phyloP scores from a whole-genome alignment of 2,113 vertebrate genomes.

The Eolophus roseicapilla region DNA sequence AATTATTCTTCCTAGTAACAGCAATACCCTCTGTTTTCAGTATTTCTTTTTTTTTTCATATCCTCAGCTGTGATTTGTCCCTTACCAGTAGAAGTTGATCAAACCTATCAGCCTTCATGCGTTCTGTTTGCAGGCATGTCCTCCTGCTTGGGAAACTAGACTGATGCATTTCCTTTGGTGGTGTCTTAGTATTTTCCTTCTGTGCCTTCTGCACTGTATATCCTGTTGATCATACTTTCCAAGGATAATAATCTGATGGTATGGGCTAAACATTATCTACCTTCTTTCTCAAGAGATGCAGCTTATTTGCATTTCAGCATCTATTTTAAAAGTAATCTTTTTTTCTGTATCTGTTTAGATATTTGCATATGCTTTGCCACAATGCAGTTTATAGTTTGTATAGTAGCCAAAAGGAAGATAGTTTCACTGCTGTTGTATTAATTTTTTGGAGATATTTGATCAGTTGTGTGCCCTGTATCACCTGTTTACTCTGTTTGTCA shows the following conservation, averaged over 20 bases:
- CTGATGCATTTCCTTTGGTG: background rate
- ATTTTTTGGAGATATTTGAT: background rate
- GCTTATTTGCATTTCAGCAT: background rate
- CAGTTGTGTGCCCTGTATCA: background rate
- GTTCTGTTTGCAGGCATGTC: background rate
- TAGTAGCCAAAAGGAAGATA: background rate
- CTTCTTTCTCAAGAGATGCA: background rate
- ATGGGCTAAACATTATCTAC: background rate
- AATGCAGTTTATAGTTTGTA: background rate
- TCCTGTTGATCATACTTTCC: background rate
- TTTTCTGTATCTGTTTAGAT: background rate
- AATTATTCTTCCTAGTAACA: background rate
- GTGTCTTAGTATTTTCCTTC: background rate
- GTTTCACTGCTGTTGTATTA: background rate
- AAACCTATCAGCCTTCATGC: background rate
- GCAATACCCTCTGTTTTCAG: background rate
- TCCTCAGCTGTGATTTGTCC: background rate
- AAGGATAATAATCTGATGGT: background rate
- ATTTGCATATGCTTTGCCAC: background rate
- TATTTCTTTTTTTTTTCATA: background rate
- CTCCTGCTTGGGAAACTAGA: background rate
- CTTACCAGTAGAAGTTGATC: background rate
- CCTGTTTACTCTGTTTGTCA: background rate
- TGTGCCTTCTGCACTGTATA: background rate
- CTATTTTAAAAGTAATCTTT: background rate